phyloP scores from a whole-genome alignment of 2,888 invertebrate genomes.

The Eupeodes luniger region DNA sequence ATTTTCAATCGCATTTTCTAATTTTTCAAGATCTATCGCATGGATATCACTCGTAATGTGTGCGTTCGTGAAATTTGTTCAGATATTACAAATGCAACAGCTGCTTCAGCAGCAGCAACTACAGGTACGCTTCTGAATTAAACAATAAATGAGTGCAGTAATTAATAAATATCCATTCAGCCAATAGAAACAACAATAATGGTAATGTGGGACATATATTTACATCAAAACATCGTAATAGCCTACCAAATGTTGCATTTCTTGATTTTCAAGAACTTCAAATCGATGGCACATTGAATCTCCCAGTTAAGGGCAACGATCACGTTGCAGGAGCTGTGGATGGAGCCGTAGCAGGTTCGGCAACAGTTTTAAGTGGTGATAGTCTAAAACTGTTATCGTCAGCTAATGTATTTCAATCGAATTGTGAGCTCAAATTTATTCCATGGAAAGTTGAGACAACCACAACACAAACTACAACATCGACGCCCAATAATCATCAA shows the following conservation, averaged over 20 bases:
- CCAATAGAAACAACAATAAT: constrained; percentile 39
- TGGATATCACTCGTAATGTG: constrained; percentile 93
- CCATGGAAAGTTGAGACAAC: constrained; percentile 76
- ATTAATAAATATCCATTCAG: constrained; percentile 42
- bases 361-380: constrained; percentile 36
- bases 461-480: constrained; percentile 59
- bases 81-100: constrained; percentile 76
- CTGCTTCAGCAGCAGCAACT: constrained; percentile 28
- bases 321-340: neutral
- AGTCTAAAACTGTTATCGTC: constrained; percentile 52
- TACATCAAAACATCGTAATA: constrained; percentile 80
- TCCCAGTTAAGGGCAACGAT: constrained; percentile 69
- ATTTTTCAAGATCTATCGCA: constrained; percentile 86
- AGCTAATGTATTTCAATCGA: constrained; percentile 67
- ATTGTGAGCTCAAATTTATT: constrained; percentile 76
- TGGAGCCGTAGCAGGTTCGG: constrained; percentile 5
- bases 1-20: neutral
- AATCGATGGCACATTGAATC: constrained; percentile 62
- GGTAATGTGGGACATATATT: constrained; percentile 78
- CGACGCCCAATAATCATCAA: constrained; percentile 61
- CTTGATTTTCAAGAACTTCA: constrained; percentile 78
- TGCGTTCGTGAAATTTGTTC: constrained; percentile 85
- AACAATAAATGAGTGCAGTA: constrained; percentile 11
- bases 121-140: constrained; percentile 28
- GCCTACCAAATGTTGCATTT: constrained; percentile 82